phyloP scores from a whole-genome alignment of 2,888 invertebrate species.

The Yponomeuta malinellus region DNA sequence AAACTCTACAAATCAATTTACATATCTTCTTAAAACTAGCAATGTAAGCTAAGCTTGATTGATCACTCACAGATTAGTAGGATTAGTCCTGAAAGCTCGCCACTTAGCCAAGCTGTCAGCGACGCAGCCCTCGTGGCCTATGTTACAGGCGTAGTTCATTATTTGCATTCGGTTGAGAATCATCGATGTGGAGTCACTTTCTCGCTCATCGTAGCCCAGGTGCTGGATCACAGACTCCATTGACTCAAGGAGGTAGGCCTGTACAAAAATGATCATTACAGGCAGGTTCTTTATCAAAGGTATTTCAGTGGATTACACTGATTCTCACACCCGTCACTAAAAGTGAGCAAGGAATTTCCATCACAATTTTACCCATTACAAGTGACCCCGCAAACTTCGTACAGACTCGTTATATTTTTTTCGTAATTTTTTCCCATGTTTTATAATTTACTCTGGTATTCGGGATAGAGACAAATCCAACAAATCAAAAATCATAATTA shows the following conservation, averaged over 20 bases:
- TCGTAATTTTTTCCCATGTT: too few species aligned
- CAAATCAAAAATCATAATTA: too few species aligned
- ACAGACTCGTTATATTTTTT: too few species aligned
- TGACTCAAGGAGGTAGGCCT: slow-evolving; percentile 65
- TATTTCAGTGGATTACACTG: too few species aligned
- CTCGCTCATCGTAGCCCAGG: slow-evolving; percentile 66
- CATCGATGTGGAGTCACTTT: slow-evolving; percentile 67
- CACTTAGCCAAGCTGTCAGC: slow-evolving; percentile 52
- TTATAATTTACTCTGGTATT: too few species aligned
- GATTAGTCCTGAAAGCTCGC: slow-evolving; percentile 36
- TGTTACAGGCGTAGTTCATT: slow-evolving; percentile 79
- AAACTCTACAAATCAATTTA: too few species aligned
- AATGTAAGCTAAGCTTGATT: neutral
- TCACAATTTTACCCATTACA: too few species aligned
- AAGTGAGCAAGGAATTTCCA: too few species aligned
- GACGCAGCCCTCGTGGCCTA: slow-evolving; percentile 76
- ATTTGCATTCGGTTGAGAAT: slow-evolving; percentile 77
- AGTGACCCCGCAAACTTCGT: too few species aligned
- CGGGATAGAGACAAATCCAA: too few species aligned
- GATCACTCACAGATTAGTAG: slow-evolving; percentile 35
- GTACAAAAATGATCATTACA: slow-evolving; percentile 15
- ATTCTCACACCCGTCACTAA: too few species aligned
- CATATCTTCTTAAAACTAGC: neutral
- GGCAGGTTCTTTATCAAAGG: neutral
- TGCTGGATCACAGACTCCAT: slow-evolving; percentile 60